phyloP scores from a whole-genome alignment of 2,888 invertebrate species.

The Prosopocoilus inquinatus region DNA sequence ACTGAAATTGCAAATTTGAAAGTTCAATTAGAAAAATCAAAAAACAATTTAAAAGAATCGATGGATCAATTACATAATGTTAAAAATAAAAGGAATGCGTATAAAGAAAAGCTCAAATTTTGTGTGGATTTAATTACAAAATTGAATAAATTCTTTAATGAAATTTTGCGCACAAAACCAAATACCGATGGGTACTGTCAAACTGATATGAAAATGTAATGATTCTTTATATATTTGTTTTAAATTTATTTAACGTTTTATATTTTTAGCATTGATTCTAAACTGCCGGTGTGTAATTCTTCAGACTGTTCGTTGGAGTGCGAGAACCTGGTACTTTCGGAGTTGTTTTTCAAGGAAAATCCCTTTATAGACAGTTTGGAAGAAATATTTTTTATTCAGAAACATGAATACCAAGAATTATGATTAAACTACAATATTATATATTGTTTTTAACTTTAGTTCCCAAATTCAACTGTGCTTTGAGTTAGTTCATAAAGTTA shows the following conservation, averaged over 20 bases:
- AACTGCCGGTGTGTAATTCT: too few relatives aligned
- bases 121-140: slow-evolving; percentile 15
- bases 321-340: slow-evolving; percentile 16
- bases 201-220: slow-evolving; percentile 3
- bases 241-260: neutral
- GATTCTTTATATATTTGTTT: neutral
- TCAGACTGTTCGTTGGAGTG: slow-evolving; percentile 14
- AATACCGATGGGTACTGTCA: slow-evolving; percentile 10
- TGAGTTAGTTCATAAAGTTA: too few relatives aligned
- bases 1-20: slow-evolving; percentile 11
- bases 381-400: slow-evolving; percentile 13
- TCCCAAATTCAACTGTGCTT: too few relatives aligned
- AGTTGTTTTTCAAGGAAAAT: slow-evolving; percentile 18
- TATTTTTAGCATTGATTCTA: neutral
- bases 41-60: slow-evolving; percentile 4
- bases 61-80: slow-evolving; percentile 4
- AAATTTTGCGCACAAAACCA: neutral
- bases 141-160: slow-evolving; percentile 14
- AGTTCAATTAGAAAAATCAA: slow-evolving; percentile 7
- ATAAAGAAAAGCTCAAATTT: slow-evolving; percentile 19
- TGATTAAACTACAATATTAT: neutral
- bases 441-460: too few relatives aligned
- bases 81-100: slow-evolving; percentile 6
- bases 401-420: neutral
- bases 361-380: slow-evolving; percentile 7